A percentile compares a stretch with the other conserved stretches of the same genome.
phyloP scores from a whole-genome alignment of 2,113 vertebrate species.

The Sinocyclocheilus grahami region DNA sequence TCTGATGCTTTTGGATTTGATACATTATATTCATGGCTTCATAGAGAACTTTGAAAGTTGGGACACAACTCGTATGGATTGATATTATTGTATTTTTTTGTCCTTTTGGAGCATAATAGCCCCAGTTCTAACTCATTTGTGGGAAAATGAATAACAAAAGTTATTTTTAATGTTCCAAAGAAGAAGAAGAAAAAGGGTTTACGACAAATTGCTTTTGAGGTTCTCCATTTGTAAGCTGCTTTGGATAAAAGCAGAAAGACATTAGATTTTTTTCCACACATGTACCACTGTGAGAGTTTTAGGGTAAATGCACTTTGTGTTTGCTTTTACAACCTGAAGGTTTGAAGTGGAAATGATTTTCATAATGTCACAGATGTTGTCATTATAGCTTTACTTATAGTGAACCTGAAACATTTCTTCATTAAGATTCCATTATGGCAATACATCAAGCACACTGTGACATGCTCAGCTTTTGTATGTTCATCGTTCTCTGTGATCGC shows the following conservation, averaged over 20 bases:
- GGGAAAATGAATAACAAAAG: not conserved
- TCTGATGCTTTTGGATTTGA: not conserved
- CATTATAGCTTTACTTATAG: not conserved
- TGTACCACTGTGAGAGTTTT: not conserved
- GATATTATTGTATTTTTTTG: not conserved
- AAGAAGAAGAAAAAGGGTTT: not conserved
- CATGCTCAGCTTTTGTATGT: not conserved
- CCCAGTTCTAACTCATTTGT: not conserved
- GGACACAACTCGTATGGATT: not conserved
- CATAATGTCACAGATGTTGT: not conserved
- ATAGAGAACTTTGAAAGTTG: not conserved
- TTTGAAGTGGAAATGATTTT: not conserved
- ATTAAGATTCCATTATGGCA: not conserved
- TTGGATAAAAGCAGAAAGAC: not conserved
- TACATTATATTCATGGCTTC: not conserved
- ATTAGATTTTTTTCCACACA: not conserved
- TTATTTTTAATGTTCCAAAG: not conserved
- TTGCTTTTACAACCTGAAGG: not conserved
- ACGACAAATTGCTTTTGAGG: not conserved
- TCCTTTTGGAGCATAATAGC: not conserved
- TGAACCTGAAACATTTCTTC: not conserved
- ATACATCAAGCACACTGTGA: slow-evolving; percentile 25
- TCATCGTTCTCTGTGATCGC: not conserved
- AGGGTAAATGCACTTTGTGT: not conserved
- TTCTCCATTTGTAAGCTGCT: not conserved